phyloP scores from a whole-genome alignment of 1,140 invertebrate species.

The Sitophilus oryzae region DNA sequence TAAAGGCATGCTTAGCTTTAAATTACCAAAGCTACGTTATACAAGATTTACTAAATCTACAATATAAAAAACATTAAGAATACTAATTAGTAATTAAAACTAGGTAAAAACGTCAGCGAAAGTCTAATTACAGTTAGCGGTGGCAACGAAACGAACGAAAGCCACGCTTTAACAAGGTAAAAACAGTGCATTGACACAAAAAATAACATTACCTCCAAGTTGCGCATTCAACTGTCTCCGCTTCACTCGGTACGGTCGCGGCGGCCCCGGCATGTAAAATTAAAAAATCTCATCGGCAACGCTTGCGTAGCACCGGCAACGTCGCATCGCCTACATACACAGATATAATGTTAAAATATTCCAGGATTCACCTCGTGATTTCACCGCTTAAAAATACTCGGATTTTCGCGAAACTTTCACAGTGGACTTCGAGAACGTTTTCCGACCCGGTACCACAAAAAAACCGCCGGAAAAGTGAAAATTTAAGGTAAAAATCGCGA shows the following conservation, averaged over 20 bases:
- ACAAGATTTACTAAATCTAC: neutral
- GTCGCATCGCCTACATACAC: slow-evolving; percentile 41
- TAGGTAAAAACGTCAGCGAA: slow-evolving; percentile 8
- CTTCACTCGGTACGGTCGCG: slow-evolving; percentile 24
- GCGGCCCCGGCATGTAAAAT: slow-evolving; percentile 32
- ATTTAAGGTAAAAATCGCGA: slow-evolving; percentile 24
- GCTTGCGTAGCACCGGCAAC: slow-evolving; percentile 34
- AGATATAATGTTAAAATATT: slow-evolving; percentile 42
- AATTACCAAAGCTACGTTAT: too few species aligned
- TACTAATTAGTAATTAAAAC: slow-evolving; percentile 3
- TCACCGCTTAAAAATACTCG: slow-evolving; percentile 21
- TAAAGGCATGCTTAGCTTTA: too few species aligned
- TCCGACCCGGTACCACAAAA: slow-evolving; percentile 25
- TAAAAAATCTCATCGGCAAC: slow-evolving; percentile 32
- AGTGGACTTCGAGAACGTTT: slow-evolving; percentile 5
- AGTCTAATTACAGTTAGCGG: slow-evolving; percentile 14
- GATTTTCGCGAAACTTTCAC: slow-evolving; percentile 34
- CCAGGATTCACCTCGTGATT: slow-evolving; percentile 29
- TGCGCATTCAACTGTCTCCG: slow-evolving; percentile 38
- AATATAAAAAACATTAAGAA: slow-evolving; percentile 4
- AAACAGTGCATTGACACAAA: slow-evolving; percentile 36
- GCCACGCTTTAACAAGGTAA: slow-evolving; percentile 17
- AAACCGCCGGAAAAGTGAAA: slow-evolving; percentile 18
- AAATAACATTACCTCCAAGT: slow-evolving; percentile 40
- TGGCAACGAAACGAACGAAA: neutral